These are phyloP conservation scores for Autographa gamma DNA, from an alignment of 2,888 invertebrate genomes.

Conservation along the genomic window DNA sequence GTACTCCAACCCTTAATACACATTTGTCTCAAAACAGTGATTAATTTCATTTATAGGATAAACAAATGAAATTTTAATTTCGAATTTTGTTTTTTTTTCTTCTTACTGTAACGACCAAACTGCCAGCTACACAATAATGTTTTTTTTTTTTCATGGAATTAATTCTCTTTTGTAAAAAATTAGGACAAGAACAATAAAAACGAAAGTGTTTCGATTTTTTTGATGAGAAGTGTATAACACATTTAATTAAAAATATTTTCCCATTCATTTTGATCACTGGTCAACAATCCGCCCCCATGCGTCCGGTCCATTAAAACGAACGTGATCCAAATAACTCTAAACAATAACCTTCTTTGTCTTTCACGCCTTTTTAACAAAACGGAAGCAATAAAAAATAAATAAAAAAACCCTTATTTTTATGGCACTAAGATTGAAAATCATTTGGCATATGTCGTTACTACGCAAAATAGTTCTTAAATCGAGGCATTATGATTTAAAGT, in stretches of 20 bases:
- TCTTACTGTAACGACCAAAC: too few relatives aligned
- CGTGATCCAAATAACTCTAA: constrained; percentile 70
- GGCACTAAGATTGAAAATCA: background rate
- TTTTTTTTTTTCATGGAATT: too few relatives aligned
- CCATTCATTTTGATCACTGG: constrained; percentile 68
- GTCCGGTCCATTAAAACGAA: constrained; percentile 77
- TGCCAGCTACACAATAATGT: too few relatives aligned
- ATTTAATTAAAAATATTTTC: constrained; percentile 62
- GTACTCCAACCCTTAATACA: too few relatives aligned
- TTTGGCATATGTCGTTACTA: background rate
- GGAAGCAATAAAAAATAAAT: constrained; percentile 66
- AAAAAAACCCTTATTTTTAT: background rate
- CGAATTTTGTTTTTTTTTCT: too few relatives aligned
- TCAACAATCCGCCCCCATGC: constrained; percentile 79
- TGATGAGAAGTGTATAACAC: too few relatives aligned
- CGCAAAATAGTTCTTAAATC: constrained; percentile 25
- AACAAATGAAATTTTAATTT: too few relatives aligned
- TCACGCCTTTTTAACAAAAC: constrained; percentile 65
- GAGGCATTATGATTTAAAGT: rapidly evolving
- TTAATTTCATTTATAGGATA: too few relatives aligned
- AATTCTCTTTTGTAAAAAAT: too few relatives aligned
- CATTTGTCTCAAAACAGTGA: too few relatives aligned
- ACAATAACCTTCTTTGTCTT: constrained; percentile 70
- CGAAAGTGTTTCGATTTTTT: too few relatives aligned
- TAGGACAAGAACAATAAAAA: too few relatives aligned